phyloP scores from a whole-genome alignment of 2,888 invertebrate species.

The Formica aserva region DNA sequence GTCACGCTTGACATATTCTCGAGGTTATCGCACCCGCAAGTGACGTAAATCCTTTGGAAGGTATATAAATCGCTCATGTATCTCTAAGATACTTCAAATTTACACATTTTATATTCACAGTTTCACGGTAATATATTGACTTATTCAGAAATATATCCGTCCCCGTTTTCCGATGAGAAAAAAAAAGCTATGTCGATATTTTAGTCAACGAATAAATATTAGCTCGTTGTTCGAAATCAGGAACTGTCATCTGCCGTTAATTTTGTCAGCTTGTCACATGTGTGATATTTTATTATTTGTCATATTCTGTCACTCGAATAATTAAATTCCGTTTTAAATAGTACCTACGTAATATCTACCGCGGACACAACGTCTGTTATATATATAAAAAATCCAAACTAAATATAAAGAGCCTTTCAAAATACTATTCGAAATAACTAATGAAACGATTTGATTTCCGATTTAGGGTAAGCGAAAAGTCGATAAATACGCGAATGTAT shows the following conservation, averaged over 20 bases:
- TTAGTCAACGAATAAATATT: slow-evolving; percentile 10
- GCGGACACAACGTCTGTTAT: not conserved
- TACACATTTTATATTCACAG: slow-evolving; percentile 26
- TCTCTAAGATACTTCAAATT: slow-evolving; percentile 15
- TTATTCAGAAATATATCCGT: slow-evolving; percentile 21
- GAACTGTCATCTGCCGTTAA: not conserved
- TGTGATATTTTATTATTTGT: not conserved
- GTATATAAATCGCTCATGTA: slow-evolving; percentile 35
- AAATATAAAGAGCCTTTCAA: not conserved
- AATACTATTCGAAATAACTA: not conserved
- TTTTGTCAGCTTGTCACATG: not conserved
- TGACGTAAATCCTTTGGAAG: slow-evolving; percentile 28
- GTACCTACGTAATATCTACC: not conserved
- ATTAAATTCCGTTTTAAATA: not conserved
- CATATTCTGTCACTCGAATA: not conserved
- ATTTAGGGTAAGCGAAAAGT: not conserved
- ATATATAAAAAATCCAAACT: not conserved
- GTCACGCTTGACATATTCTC: slow-evolving; percentile 4
- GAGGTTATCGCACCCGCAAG: slow-evolving; percentile 39
- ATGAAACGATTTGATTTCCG: slow-evolving; percentile 12
- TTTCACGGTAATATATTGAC: slow-evolving; percentile 20
- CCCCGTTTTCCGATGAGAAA: not conserved
- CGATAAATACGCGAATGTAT: not conserved
- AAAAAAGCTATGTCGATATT: not conserved
- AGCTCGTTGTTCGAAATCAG: not conserved